Evolutionary conservation across 1,140 invertebrate genomes (phyloP), one percentile per base, ranked within the genome.

Genomic region (Drosophila nannoptera): DNA sequence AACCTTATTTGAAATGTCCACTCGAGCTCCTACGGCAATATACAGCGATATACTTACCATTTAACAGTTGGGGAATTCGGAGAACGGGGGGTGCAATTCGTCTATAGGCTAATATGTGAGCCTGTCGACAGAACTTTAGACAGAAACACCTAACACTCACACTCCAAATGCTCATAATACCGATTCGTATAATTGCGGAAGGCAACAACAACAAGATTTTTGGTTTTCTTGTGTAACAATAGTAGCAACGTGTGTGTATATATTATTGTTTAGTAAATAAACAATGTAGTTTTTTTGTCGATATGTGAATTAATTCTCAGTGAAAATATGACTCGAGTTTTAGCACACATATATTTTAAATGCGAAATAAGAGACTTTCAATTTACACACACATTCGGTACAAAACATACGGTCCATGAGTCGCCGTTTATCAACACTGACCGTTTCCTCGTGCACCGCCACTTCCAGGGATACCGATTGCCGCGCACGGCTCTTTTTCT

Each of bases 81-180:
- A 59, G 63, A 36, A 40, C 33, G 7, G 73, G 49, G 3, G 67
- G 46, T 35, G 81, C 6, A 16, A 67, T 16, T 42, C 70, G 69
- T 43, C 63, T 67, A 59, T 74, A 73, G 60, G 86, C 78, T 40
- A 88, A 69, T 43, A 88, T 74, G 42, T 83, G 70, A 8, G 87
- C 87, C 72, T 80, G 86, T 35, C 78, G 77, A 52, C 83, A 75
- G 58, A 87, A 81, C 64, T 69, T 78, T 48, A 74, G 53, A 63
- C 73, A 73, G 38, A 80, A 64, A 62, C 68, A 70, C 56, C 65
- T 59, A 16, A 87, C 69, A 48, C 66, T 76, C 69, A 87, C 69
- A 48, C 66, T 76, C 69, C 69, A 87, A 73, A 88, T 77, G 76
- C 77, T 88, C 87, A 88, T 88, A 22, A 88, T 88, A 22, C 60